Conservation (phyloP, 1,140 invertebrate species). For the Globodera rostochiensis region DNA sequence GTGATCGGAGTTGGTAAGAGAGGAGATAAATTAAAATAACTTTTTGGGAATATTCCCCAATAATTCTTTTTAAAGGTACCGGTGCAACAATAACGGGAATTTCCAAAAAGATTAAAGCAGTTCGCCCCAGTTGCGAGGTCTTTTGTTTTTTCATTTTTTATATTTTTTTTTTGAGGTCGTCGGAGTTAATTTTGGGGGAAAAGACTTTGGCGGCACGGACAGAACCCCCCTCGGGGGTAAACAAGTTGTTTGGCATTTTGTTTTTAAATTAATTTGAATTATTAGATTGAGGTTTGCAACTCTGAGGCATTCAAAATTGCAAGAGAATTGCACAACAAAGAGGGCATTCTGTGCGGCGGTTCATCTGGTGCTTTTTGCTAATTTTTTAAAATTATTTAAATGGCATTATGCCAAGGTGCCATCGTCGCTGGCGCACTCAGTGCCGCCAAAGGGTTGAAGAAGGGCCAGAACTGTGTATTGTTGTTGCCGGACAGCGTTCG, state of each 20-base stretch:
- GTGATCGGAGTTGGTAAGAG: conserved; percentile 75
- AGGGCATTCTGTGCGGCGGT: conserved; percentile 84
- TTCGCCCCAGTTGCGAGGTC: conserved; percentile 72
- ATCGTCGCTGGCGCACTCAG: conserved; percentile 78
- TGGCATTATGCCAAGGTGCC: conserved; percentile 70
- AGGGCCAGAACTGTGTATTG: conserved; percentile 84
- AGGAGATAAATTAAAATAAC: neutral
- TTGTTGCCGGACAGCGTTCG: conserved; percentile 88
- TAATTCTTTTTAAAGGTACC: conserved; percentile 68
- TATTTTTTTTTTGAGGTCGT: conserved; percentile 73
- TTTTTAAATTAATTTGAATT: conserved; percentile 5
- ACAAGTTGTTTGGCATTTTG: conserved; percentile 71
- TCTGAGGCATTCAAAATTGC: conserved; percentile 79
- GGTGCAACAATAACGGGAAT: conserved; percentile 85
- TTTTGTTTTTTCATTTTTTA: conserved; percentile 82
- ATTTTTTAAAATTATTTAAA: neutral
- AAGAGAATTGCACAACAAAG: conserved; percentile 81
- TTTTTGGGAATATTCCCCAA: neutral
- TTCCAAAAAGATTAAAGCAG: conserved; percentile 80
- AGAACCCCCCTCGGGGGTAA: conserved; percentile 53
- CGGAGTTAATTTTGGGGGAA: conserved; percentile 76
- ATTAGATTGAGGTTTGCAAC: conserved; percentile 70
- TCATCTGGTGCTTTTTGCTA: conserved; percentile 68
- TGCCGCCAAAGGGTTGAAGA: conserved; percentile 78
- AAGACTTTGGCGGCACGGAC: conserved; percentile 84